Percentiles rank a stretch among this genome's conserved stretches.
Evolutionary conservation across 2,888 invertebrate species (phyloP).

Genomic region (Himalopsyche japonica): DNA sequence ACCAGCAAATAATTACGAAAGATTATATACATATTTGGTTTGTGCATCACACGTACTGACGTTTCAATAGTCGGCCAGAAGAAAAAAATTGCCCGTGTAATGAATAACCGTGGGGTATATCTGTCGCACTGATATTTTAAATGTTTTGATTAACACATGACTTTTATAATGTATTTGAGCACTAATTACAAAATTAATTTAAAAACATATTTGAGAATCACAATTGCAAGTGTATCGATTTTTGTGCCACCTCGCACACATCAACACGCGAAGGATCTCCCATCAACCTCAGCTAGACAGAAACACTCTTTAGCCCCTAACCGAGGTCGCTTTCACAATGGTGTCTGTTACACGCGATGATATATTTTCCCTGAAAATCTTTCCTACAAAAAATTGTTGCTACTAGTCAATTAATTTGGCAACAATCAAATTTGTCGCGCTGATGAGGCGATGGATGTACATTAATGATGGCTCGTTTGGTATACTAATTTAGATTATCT

Average conservation of each 20-base stretch:
- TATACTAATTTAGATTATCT: not conserved
- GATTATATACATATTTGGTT: too few species aligned
- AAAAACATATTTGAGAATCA: not conserved
- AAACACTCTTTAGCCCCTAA: not conserved
- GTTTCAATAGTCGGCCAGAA: too few species aligned
- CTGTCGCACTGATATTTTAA: too few species aligned
- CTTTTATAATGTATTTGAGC: too few species aligned
- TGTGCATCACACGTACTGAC: too few species aligned
- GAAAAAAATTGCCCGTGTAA: too few species aligned
- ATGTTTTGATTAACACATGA: too few species aligned
- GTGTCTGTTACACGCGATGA: not conserved
- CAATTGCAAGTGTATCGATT: conserved; percentile 8
- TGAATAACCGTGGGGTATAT: too few species aligned
- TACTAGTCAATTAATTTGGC: not conserved
- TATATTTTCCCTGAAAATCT: not conserved
- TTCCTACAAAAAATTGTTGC: not conserved
- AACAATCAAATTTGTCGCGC: not conserved
- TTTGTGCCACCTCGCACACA: conserved; percentile 1
- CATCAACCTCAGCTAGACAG: not conserved
- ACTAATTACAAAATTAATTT: too few species aligned
- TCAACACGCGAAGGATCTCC: not conserved
- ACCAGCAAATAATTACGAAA: too few species aligned
- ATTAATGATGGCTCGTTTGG: not conserved
- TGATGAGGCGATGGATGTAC: not conserved
- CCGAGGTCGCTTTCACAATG: not conserved